Evolutionary conservation across 2,888 invertebrate genomes (phyloP), one percentile per base, ranked within the genome.

Genomic region (Plebejus argus): DNA sequence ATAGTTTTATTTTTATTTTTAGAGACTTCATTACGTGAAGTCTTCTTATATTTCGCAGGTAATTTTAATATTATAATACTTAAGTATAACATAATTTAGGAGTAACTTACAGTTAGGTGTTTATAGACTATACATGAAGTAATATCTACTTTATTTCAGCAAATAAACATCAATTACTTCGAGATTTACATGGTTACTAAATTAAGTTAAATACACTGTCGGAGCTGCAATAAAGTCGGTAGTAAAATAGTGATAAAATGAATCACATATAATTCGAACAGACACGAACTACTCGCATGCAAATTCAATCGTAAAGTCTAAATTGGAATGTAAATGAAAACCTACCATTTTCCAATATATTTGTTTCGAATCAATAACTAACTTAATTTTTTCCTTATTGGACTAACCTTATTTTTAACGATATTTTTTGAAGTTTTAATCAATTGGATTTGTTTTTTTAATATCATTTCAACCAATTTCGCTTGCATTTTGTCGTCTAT

Each of bases 171-270:
- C 23, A 61, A 61, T 61, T 23, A 61, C 61, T 3, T 10, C 4
- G 4, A 20, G 61, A 20, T 23, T 61, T 53, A 76, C 33, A 76
- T n/a, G n/a, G 33, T 58, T 53, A 15, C 66, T 66, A 56, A 49
- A 76, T 53, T 58, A 28, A 35, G 20, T 76, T 76, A 53, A 53
- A 76, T 33, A 61, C 58, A 76, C 20, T 76, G 78, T 79, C 53
- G 66, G 49, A 56, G 28, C n/a, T 35, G 77, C 45, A 79, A 79
- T 79, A 79, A 79, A 79, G 76, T 28, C 76, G 76, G 75, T 39
- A 78, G 53, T 77, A 79, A 79, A 79, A 78, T 20, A 70, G 76
- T 77, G 56, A 76, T 78, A 79, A 79, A 78, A 77, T 74, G 77
- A 78, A 74, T 77, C 76, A 78, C 77, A 78, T 77, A 71, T 53